Evolutionary conservation across 2,888 invertebrate genomes (phyloP).

Genomic region (Hyposoter dolosus): DNA sequence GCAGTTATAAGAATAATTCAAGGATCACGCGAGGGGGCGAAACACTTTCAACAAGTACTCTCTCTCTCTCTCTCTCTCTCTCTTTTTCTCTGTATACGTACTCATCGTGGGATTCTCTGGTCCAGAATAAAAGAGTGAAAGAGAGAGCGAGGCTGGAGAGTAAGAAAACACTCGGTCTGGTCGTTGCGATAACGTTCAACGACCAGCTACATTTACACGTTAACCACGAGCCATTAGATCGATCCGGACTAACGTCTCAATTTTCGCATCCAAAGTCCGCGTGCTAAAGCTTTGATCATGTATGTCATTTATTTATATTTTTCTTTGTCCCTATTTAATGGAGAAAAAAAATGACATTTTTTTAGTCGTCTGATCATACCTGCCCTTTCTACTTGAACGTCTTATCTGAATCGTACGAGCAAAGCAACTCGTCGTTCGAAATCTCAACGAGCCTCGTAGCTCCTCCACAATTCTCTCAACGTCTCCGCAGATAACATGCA

Average conservation of each 20-base stretch:
- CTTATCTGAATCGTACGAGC: conserved; percentile 46
- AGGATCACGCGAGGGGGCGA: conserved; percentile 66
- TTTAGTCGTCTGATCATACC: conserved; percentile 23
- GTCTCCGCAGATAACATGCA: conserved; percentile 15
- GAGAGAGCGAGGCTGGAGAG: conserved; percentile 5
- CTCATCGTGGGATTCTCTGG: conserved; percentile 30
- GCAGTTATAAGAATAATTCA: conserved; percentile 63
- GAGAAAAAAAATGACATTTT: background rate
- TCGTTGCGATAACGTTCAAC: conserved; percentile 72
- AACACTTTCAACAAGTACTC: conserved; percentile 33
- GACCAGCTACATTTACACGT: conserved; percentile 71
- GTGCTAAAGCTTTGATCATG: conserved; percentile 3
- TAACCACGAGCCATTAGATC: conserved; percentile 64
- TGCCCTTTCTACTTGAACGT: conserved; percentile 42
- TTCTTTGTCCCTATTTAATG: conserved; percentile 5
- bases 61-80: conserved; percentile 12
- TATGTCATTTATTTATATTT: background rate
- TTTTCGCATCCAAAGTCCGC: conserved; percentile 57
- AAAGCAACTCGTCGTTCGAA: conserved; percentile 56
- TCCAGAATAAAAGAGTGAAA: conserved; percentile 9
- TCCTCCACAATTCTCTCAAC: conserved; percentile 25
- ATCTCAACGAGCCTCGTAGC: conserved; percentile 55
- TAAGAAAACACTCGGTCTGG: conserved; percentile 59
- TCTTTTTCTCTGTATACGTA: background rate
- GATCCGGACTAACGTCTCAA: conserved; percentile 68